Base-by-base conservation (phyloP, 1,140 invertebrate genomes). In the Notospermus geniculatus region DNA sequence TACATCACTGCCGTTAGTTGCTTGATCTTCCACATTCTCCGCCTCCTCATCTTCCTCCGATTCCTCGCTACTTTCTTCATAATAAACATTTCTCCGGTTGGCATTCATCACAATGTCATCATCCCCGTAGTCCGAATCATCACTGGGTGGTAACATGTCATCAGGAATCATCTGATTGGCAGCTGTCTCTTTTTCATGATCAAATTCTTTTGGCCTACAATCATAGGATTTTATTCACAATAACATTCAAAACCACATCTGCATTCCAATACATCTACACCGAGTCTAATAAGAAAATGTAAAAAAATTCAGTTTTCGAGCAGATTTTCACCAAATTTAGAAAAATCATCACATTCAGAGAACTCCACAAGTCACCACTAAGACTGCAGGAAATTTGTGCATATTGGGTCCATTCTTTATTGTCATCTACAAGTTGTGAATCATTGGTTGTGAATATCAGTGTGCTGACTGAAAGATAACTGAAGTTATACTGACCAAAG, bases 401-500 rank as follows among this genome's bases (percentile, higher is more conserved):
- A 36, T 36, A 15, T 7, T 36, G 32, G n/a, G 32, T 36, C 32
- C 32, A 36, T 36, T n/a, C n/a, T n/a, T n/a, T n/a, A n/a, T n/a
- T n/a, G n/a, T n/a, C n/a, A n/a, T n/a, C n/a, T n/a, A n/a, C n/a
- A n/a, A n/a, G n/a, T n/a, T n/a, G n/a, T n/a, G n/a, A n/a, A n/a
- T n/a, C n/a, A n/a, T n/a, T n/a, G n/a, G n/a, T n/a, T n/a, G n/a
- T n/a, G n/a, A n/a, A n/a, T n/a, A n/a, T n/a, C n/a, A n/a, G n/a
- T n/a, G n/a, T n/a, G n/a, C n/a, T n/a, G n/a, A n/a, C n/a, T n/a
- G n/a, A n/a, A n/a, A n/a, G n/a, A n/a, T n/a, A n/a, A n/a, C n/a
- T n/a, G n/a, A 25, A 54, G 13, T 2, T 17, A 32, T 56, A 41
- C 62, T 69, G 70, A 83, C 92, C 92, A 95, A 50, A 88, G 80